Evolutionary conservation across 2,113 vertebrate species (phyloP), one percentile per base, ranked within the genome.

Genomic region (Colossoma macropomum): DNA sequence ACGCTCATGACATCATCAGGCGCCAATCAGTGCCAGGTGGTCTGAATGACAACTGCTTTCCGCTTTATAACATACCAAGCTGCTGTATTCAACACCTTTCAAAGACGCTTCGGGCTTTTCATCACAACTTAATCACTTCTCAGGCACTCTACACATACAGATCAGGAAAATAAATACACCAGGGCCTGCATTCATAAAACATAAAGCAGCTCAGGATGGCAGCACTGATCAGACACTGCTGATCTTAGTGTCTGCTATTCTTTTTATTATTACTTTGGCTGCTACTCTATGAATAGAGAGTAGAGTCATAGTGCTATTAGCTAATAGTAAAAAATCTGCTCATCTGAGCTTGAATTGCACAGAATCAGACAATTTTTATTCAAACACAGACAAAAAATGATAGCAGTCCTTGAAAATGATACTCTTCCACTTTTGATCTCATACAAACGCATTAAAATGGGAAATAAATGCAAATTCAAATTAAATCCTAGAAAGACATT

Each of bases 21-120:
- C 11, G 21, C 30, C 9, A 23, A 69, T 69, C 19, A 21, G 16
- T 23, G 5, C 17, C 28, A 38, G 66, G 66, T 34, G 66, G 66
- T 38, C 28, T 66, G 63, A 66, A 66, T 66, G 28, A 66, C 27
- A 66, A 66, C 32, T 66, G 28, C 63, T 19, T 30, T 66, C 63
- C 30, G 15, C 3, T 32, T 32, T 34, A 69, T 69, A 69, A 19
- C 27, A 4, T 13, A 10, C 12, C 0, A 5, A 60, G 19, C 59
- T n/a, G 63, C 15, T 27, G 63, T 32, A 32, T 30, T 66, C 12
- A 66, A 63, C 16, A 66, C 63, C 27, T 66, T 11, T 66, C 28
- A 66, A 32, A 66, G 23, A 34, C 23, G 30, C 32, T 69, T 69
- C 15, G 10, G 32, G 16, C 8, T 23, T 69, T 69, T 69, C 9